Conservation (phyloP, 2,797 vertebrate species). For the Karalla daura region DNA sequence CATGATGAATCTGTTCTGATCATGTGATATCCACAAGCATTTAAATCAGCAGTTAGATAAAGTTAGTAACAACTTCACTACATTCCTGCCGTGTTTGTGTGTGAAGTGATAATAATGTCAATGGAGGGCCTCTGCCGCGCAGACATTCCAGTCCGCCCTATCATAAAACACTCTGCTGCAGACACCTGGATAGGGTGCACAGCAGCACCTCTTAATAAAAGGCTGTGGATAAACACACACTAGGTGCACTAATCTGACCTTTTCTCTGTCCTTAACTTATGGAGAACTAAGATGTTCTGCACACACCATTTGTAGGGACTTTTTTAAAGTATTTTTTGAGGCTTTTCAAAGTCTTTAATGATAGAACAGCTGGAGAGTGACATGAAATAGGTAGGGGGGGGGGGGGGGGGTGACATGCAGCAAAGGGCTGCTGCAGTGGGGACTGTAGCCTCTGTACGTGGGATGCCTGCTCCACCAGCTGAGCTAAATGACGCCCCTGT, state of each 20-base stretch:
- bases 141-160: constrained; percentile 74
- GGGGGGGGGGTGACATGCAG: too few species aligned
- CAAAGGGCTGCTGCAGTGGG: too few species aligned
- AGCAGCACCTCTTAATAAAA: constrained; percentile 38
- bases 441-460: too few species aligned
- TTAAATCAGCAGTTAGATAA: background rate
- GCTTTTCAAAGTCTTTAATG: too few species aligned
- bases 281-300: too few species aligned
- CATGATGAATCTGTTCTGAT: background rate
- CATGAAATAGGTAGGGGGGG: too few species aligned
- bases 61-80: background rate
- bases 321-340: too few species aligned
- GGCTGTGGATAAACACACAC: constrained; percentile 36
- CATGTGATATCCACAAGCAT: too few species aligned
- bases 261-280: too few species aligned
- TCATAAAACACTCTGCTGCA: constrained; percentile 65
- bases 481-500: too few species aligned
- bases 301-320: too few species aligned
- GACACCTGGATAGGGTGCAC: constrained; percentile 75
- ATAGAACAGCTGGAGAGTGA: too few species aligned
- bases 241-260: constrained; percentile 6
- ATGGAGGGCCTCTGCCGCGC: constrained; percentile 21
- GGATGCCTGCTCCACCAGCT: constrained; percentile 27
- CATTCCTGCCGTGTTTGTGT: constrained; percentile 25
- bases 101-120: constrained; percentile 25